These are phyloP conservation scores for Vespertilio murinus DNA, from an alignment of 2,797 vertebrate genomes.

Conservation along the genomic window DNA sequence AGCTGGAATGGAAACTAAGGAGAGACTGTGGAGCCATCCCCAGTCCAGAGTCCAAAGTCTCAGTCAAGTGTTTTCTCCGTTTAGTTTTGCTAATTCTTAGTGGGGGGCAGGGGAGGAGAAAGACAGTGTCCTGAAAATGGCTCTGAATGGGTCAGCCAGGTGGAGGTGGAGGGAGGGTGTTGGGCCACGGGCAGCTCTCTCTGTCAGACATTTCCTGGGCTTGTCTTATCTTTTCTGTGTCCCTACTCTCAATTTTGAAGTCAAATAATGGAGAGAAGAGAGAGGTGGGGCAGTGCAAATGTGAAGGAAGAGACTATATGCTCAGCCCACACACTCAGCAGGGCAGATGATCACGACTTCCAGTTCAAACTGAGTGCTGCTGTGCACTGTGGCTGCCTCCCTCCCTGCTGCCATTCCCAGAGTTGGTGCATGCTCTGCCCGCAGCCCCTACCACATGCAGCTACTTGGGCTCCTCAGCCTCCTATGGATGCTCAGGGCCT, in stretches of 20 bases:
- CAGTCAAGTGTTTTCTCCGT: background rate
- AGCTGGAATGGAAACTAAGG: background rate
- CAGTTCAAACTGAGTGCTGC: background rate
- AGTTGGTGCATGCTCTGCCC: background rate
- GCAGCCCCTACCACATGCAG: background rate
- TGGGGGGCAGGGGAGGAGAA: background rate
- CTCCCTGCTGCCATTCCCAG: rapidly evolving
- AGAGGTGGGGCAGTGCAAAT: background rate
- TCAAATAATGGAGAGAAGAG: background rate
- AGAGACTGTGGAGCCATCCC: background rate
- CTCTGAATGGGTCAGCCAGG: background rate
- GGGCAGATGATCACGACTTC: background rate
- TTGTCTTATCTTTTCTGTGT: background rate
- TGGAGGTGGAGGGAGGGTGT: background rate
- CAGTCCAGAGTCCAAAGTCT: background rate
- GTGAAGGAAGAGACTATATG: background rate
- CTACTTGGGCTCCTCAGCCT: background rate
- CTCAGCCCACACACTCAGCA: background rate
- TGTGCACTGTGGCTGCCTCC: background rate
- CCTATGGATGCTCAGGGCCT: conserved; percentile 40
- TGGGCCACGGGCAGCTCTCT: background rate
- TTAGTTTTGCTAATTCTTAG: background rate
- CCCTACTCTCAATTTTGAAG: background rate
- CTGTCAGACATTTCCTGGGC: background rate
- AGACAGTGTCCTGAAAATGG: background rate